phyloP scores from a whole-genome alignment of 1,140 invertebrate species.

The Drosophila pallidifrons region DNA sequence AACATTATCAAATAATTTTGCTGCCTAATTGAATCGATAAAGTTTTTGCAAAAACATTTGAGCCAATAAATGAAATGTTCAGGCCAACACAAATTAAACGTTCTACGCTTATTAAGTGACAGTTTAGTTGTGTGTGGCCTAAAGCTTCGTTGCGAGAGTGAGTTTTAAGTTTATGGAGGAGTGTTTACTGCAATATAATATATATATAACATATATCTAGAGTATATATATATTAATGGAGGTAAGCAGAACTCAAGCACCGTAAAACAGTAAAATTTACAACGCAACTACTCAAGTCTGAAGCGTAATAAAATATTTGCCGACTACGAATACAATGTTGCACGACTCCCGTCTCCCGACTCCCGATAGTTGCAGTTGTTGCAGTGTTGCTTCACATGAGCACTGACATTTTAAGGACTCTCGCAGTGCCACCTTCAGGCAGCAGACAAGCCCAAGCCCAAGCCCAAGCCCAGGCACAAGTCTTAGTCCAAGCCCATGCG shows the following conservation, averaged over 20 bases:
- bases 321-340: constrained; percentile 23
- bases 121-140: constrained; percentile 27
- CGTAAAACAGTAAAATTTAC: constrained; percentile 84
- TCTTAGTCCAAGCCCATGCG: constrained; percentile 62
- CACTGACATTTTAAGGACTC: constrained; percentile 58
- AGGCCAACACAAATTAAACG: constrained; percentile 5
- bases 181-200: neutral
- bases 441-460: constrained; percentile 44
- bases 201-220: constrained; percentile 4
- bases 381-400: constrained; percentile 30
- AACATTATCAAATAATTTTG: constrained; percentile 44
- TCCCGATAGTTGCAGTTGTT: constrained; percentile 24
- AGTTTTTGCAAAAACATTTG: constrained; percentile 39
- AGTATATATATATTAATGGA: constrained; percentile 17
- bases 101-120: constrained; percentile 36
- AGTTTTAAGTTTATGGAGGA: neutral
- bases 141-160: neutral
- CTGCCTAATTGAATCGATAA: constrained; percentile 51
- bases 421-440: constrained; percentile 27
- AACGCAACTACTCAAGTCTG: constrained; percentile 83
- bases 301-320: constrained; percentile 84
- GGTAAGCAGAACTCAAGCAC: constrained; percentile 69
- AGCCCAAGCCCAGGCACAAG: constrained; percentile 18
- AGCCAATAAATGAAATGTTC: constrained; percentile 44
- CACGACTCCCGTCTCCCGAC: neutral